These are phyloP conservation scores for Pantala flavescens DNA, from an alignment of 1,140 invertebrate species.

Conservation along the genomic window DNA sequence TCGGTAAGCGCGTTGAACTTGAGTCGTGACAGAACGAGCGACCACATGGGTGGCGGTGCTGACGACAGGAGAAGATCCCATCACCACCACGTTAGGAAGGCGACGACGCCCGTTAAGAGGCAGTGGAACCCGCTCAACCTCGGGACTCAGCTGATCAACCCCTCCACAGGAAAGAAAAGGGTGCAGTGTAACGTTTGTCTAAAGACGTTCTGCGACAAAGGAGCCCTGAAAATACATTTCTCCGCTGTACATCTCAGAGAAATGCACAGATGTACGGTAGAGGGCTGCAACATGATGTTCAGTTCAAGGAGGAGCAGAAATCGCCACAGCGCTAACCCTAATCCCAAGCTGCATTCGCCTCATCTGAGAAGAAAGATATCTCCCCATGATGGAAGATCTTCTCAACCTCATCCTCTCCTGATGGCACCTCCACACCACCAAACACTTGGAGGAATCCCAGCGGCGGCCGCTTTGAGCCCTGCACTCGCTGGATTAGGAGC, in stretches of 20 bases:
- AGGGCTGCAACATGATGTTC: conserved; percentile 99
- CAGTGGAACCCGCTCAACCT: conserved; percentile 85
- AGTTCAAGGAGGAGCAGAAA: conserved; percentile 91
- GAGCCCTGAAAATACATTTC: conserved; percentile 98
- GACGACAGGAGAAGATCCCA: conserved; percentile 29
- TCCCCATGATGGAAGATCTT: conserved; percentile 80
- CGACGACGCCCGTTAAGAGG: conserved; percentile 77
- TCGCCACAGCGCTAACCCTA: conserved; percentile 94
- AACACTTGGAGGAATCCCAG: conserved; percentile 31
- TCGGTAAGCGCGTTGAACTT: conserved; percentile 58
- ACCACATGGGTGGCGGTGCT: no score
- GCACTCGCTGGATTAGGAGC: conserved; percentile 22
- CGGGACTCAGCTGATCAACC: conserved; percentile 83
- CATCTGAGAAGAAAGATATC: conserved; percentile 85
- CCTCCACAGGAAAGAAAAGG: conserved; percentile 85
- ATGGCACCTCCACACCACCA: conserved; percentile 56
- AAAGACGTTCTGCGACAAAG: conserved; percentile 99
- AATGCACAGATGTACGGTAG: conserved; percentile 98
- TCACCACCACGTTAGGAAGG: conserved; percentile 53
- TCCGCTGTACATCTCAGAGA: conserved; percentile 96
- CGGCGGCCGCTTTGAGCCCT: conserved; percentile 46
- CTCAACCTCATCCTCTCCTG: conserved; percentile 69
- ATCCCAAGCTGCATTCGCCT: conserved; percentile 95
- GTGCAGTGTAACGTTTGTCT: conserved; percentile 97
- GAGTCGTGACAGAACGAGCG: conserved; percentile 37